Evolutionary conservation across 2,888 invertebrate species (phyloP), one percentile per base, ranked within the genome.

Genomic region (Lamellibrachia satsuma): DNA sequence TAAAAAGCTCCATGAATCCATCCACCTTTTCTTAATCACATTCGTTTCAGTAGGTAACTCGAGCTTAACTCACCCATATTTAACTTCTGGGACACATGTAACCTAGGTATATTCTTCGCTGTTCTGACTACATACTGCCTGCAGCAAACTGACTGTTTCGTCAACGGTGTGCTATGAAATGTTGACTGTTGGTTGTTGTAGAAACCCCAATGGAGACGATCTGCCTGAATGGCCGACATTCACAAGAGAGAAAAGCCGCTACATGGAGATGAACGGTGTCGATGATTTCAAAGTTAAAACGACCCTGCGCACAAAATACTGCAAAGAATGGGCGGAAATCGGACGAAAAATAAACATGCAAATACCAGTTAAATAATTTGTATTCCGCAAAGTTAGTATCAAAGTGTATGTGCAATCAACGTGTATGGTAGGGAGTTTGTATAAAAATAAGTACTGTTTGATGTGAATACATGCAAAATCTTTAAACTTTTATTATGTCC

Each of bases 131-230:
- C 39, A 39, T 39, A 39, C 39, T 39, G 39, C 39, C 39, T 39
- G 39, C 39, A 39, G 39, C 39, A 0, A 39, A 11, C 3, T 91
- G 11, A 9, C 3, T 52, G 0, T 52, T 11, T 11, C 6, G 8
- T 9, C 91, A 8, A 1, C 22, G 27, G 3, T 52, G 52, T 52
- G 9, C 52, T 52, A 11, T 91, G 52, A 22, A 91, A 55, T 52
- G n/a, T 15, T 15, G n/a, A 52, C 15, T 92, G 8, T 91, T 90
- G 27, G n/a, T 90, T 52, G 9, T 93, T 93, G 7, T 94, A 95
- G 95, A 52, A 92, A 94, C 92, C 95, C 95, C 15, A 94, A 95
- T 93, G 93, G 93, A 39, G 57, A 91, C 27, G 92, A 55, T 52
- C 91, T 94, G 52, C 93, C 94, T 9, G 90, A 92, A 11, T 94